Evolutionary conservation across 2,113 vertebrate species (phyloP).

Genomic region (Lota lota): DNA sequence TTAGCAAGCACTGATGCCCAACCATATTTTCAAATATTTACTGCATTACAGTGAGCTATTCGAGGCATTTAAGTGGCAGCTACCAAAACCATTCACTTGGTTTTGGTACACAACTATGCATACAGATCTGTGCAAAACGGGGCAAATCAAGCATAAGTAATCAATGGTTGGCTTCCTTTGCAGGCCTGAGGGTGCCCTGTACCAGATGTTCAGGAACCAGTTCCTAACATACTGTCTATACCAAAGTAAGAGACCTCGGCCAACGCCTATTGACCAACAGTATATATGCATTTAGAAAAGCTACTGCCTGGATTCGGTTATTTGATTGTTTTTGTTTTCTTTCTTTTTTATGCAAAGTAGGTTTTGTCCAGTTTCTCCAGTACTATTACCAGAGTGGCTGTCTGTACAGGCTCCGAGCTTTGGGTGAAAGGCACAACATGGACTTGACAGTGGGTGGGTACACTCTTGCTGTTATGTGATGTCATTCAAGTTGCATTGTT

Average conservation of each 20-base stretch:
- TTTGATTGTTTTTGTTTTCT: background rate
- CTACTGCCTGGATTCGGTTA: too few relatives aligned
- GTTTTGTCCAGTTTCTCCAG: constrained; percentile 96
- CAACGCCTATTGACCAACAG: too few relatives aligned
- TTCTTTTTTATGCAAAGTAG: constrained; percentile 60
- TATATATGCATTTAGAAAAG: too few relatives aligned
- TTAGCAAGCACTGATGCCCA: too few relatives aligned
- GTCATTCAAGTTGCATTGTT: background rate
- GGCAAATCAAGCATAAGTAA: too few relatives aligned
- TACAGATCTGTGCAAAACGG: too few relatives aligned
- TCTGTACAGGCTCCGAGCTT: constrained; percentile 86
- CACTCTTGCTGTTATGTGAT: background rate
- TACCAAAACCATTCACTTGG: too few relatives aligned
- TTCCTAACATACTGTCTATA: constrained; percentile 94
- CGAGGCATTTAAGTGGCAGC: too few relatives aligned
- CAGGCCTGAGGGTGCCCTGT: constrained; percentile 94
- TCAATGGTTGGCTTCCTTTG: constrained; percentile 9
- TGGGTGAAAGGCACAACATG: constrained; percentile 95
- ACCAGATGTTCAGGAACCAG: constrained; percentile 97
- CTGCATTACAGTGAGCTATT: too few relatives aligned
- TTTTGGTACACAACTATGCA: too few relatives aligned
- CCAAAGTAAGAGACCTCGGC: constrained; percentile 82
- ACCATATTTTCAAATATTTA: too few relatives aligned
- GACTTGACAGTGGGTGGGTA: constrained; percentile 89
- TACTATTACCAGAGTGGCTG: constrained; percentile 98